Base-by-base conservation (phyloP, 2,113 vertebrate genomes). In the Corydoras maculifer region DNA sequence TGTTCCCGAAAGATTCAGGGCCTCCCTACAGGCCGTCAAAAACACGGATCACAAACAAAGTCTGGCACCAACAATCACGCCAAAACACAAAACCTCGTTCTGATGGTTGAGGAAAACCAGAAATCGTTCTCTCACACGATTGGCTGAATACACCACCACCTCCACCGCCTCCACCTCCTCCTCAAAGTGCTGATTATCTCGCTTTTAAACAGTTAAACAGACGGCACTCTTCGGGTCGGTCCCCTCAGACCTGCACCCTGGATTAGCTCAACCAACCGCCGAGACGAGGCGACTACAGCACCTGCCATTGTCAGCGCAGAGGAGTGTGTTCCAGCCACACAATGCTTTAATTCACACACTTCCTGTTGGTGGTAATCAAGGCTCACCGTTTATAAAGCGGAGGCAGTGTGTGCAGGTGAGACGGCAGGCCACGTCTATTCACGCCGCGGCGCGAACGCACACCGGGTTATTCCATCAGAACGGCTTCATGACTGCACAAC, bases 291-390 rank as follows among this genome's bases (percentile, higher is more conserved):
- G 35, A 4, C 13, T 82, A 84, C 83, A 84, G 85, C 87, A 87
- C 82, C 87, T 87, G 85, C 82, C 83, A 74, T 81, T 73, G 70
- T 81, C 80, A 75, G 83, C 81, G 85, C 80, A 85, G 84, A 86
- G 79, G 82, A 76, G 76, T 72, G 78, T 84, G 67, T 85, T 84
- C 84, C 85, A 79, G 81, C 71, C 73, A 70, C 67, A 88, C 86
- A 87, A 86, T 84, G 79, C 76, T 74, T 65, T 83, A 84, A 86
- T 86, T 87, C 84, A 87, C 71, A 70, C 71, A 73, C 75, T 83
- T 79, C 82, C 79, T 78, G 77, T 80, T 75, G 75, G 82, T 80
- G 77, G 75, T 84, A 74, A 77, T 57, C 18, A 29, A 53, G 29
- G 63, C 66, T 82, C 61, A 67, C 72, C 78, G 69, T 74, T 69